Percentiles rank a stretch among this genome's conserved stretches.
These are phyloP conservation scores for Indicator maculatus DNA, from an alignment of 2,113 vertebrate species.

Conservation along the genomic window DNA sequence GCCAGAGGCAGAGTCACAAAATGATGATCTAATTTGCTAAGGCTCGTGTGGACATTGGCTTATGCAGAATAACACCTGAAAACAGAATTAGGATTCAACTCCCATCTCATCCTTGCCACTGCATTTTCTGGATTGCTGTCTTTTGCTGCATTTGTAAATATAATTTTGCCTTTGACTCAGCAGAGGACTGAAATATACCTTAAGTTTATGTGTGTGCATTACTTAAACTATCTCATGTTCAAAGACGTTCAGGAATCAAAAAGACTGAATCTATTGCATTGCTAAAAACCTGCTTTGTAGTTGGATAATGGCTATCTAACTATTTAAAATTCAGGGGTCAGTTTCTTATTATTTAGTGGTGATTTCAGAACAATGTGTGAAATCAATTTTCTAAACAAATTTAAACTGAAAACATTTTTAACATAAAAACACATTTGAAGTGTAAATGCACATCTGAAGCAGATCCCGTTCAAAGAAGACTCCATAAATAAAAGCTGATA, in stretches of 20 bases:
- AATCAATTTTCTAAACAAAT: neutral
- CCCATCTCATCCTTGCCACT: neutral
- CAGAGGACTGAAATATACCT: neutral
- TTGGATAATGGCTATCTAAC: neutral
- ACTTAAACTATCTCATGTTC: neutral
- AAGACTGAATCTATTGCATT: neutral
- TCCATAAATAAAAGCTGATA: neutral
- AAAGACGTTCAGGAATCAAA: neutral
- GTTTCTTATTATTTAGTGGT: neutral
- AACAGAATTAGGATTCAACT: slow-evolving; percentile 25
- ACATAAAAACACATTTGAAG: neutral
- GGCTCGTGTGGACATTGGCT: neutral
- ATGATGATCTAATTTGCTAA: neutral
- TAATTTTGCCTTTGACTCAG: neutral
- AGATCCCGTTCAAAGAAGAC: neutral
- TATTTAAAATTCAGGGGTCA: neutral
- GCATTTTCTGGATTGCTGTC: neutral
- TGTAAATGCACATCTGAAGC: neutral
- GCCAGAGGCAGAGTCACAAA: slow-evolving; percentile 25
- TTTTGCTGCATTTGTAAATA: slow-evolving; percentile 6
- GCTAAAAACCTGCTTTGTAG: neutral
- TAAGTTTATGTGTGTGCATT: neutral
- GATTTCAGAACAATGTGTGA: neutral
- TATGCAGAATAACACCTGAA: neutral
- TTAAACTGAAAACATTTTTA: neutral